Base-by-base conservation (phyloP, 1,140 invertebrate species). In the Micrasema minimum region DNA sequence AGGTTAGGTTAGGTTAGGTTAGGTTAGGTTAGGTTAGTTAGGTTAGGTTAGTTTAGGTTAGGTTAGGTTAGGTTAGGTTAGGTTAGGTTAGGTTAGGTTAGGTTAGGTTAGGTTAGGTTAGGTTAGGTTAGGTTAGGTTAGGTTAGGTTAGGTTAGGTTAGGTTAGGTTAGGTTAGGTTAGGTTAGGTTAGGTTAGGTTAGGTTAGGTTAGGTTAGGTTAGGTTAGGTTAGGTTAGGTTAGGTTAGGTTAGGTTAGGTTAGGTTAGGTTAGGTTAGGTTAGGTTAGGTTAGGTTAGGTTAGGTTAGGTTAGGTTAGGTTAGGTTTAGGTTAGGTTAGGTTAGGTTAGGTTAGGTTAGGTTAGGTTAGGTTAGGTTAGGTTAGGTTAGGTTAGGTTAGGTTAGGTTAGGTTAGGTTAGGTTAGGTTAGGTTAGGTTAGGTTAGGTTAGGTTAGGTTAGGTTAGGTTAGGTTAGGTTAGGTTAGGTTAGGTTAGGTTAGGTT, bases 401-500 rank as follows among this genome's bases (percentile, higher is more conserved):
- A 16, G 41, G 41, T 43, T 43, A 43, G 41, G 41, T 43, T 43
- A 43, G 41, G 41, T 43, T 43, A 73, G 76, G 67, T 75, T 72
- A 69, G 41, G 31, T 38, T 61, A 38, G 35, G 57, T 61, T 43
- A 38, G 69, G 72, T 71, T 68, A 70, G 74, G 75, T 75, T 55
- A 76, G 65, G 71, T 71, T 65, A 64, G 76, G 76, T 51, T 51
- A 51, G 48, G 48, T 51, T 51, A 51, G 48, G 6, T 51, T 51
- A 22, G 48, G 48, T 51, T 51, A 51, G 48, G 48, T 51, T 51
- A 22, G 48, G 48, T 51, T 51, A 22, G 48, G 48, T 51, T 51
- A 51, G 48, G 48, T 51, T 74, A 71, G 76, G 72, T 75, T 71
- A 75, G 76, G 61, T 69, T 75, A 72, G 73, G 73, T 78, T 76